Conservation (phyloP, 2,113 vertebrate species). For the Rhizomys pruinosus region DNA sequence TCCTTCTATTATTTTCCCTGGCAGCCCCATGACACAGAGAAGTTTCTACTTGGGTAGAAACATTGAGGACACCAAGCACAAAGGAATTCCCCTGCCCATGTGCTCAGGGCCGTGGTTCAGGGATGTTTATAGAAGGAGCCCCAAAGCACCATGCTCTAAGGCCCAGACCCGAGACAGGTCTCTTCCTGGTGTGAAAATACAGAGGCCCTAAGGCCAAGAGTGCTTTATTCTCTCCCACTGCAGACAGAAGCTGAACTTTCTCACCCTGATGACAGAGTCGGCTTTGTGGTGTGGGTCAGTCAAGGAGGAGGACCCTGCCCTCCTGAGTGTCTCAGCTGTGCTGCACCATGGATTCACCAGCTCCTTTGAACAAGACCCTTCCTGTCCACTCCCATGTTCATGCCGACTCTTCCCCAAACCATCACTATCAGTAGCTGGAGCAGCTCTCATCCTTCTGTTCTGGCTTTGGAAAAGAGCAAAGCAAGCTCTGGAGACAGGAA, state of each 20-base stretch:
- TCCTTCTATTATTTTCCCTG: neutral
- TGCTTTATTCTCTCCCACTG: neutral
- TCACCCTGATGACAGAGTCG: too few relatives aligned
- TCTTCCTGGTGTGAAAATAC: neutral
- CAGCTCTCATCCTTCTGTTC: neutral
- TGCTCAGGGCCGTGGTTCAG: neutral
- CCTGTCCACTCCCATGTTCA: neutral
- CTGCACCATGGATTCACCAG: neutral
- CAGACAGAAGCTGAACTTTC: neutral
- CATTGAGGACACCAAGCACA: neutral
- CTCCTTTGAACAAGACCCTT: conserved; percentile 21
- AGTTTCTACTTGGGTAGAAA: neutral
- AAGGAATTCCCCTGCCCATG: neutral
- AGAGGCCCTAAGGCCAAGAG: too few relatives aligned
- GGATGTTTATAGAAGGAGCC: neutral
- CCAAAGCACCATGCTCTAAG: neutral
- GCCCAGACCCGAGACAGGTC: fast-evolving
- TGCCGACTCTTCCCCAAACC: neutral
- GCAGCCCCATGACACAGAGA: neutral
- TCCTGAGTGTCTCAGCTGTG: neutral
- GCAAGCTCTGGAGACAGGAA: neutral
- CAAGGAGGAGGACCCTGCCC: neutral
- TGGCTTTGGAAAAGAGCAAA: neutral
- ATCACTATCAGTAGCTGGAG: neutral
- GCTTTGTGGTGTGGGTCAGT: fast-evolving